These are phyloP conservation scores for Zapornia atra DNA, from an alignment of 2,113 vertebrate species.

Conservation along the genomic window DNA sequence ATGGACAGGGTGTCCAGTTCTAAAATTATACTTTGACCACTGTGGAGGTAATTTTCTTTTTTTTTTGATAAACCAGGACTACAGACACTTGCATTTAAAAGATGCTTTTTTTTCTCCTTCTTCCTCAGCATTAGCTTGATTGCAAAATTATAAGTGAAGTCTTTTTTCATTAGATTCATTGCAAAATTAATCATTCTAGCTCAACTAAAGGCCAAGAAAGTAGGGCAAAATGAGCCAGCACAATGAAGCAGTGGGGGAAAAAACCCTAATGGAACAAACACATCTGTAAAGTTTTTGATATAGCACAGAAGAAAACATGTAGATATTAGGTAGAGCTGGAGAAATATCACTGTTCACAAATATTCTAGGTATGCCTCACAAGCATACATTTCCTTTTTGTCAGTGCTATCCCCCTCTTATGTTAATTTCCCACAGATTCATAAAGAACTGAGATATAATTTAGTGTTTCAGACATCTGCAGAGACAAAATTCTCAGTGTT, in stretches of 20 bases:
- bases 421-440: not conserved
- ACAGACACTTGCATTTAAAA: not conserved
- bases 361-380: not conserved
- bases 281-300: not conserved
- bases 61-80: not conserved
- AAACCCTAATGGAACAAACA: not conserved
- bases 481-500: not conserved
- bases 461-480: not conserved
- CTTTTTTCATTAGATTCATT: not conserved
- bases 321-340: not conserved
- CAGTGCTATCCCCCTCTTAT: not conserved
- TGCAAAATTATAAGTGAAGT: not conserved
- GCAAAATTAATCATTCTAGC: not conserved
- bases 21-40: not conserved
- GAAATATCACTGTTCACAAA: not conserved
- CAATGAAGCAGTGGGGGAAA: not conserved
- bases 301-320: not conserved
- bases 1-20: not conserved
- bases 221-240: not conserved
- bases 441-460: not conserved
- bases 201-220: not conserved
- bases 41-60: not conserved
- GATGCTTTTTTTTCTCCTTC: accelerated
- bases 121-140: not conserved
- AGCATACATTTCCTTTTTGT: not conserved